Conservation (phyloP, 2,888 invertebrate genomes). For the Drosophila algonquin region DNA sequence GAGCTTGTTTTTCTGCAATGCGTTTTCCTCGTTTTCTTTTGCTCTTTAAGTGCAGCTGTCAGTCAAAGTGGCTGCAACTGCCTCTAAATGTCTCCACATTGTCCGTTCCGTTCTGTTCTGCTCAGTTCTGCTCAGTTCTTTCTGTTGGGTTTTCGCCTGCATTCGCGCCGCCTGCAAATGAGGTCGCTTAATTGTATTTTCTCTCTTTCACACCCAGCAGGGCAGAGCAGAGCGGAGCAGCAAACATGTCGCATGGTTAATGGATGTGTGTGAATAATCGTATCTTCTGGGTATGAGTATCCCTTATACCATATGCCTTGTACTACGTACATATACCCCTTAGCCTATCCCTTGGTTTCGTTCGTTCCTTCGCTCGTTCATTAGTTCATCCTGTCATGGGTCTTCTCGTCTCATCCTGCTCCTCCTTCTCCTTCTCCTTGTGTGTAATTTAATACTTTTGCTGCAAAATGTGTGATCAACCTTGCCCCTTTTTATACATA, state of each 20-base stretch:
- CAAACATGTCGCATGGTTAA: slow-evolving; percentile 63
- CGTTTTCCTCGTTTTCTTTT: slow-evolving; percentile 30
- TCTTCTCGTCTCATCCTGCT: neutral
- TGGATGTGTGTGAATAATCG: slow-evolving; percentile 13
- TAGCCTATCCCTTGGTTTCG: slow-evolving; percentile 24
- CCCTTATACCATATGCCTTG: neutral
- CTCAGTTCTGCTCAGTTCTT: slow-evolving; percentile 21
- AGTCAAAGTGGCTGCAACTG: slow-evolving; percentile 66
- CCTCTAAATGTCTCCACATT: slow-evolving; percentile 72
- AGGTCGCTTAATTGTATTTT: slow-evolving; percentile 75
- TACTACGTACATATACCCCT: slow-evolving; percentile 28
- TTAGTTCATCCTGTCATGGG: slow-evolving; percentile 57
- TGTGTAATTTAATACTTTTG: slow-evolving; percentile 63
- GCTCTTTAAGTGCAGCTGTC: slow-evolving; percentile 78
- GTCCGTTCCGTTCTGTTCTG: slow-evolving; percentile 42
- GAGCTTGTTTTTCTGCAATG: slow-evolving; percentile 9
- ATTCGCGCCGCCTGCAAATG: slow-evolving; percentile 63
- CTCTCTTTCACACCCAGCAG: slow-evolving; percentile 10
- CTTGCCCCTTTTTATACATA: slow-evolving; percentile 52
- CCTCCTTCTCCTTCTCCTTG: slow-evolving; percentile 5
- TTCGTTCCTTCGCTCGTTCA: slow-evolving; percentile 27
- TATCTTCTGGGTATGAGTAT: neutral
- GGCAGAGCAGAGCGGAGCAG: slow-evolving; percentile 3
- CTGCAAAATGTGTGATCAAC: slow-evolving; percentile 47
- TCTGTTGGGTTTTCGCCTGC: slow-evolving; percentile 30